Conservation (phyloP, 92 coral and sea anemone species). For the Scolanthus callimorphus region DNA sequence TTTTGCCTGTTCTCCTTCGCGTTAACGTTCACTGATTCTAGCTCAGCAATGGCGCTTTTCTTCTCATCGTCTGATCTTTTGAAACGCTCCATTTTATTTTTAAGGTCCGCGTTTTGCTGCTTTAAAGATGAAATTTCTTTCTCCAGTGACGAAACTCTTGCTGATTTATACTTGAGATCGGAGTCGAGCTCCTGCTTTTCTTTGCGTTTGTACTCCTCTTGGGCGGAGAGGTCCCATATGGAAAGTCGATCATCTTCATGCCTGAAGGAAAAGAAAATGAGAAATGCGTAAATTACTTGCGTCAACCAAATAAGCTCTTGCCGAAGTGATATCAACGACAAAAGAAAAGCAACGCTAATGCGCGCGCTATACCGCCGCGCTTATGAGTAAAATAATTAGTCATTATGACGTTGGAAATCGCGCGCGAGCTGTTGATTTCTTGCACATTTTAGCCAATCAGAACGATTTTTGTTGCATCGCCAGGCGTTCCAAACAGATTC, state of each 20-base stretch:
- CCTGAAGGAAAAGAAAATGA: neutral
- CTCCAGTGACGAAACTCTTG: neutral
- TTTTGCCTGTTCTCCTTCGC: neutral
- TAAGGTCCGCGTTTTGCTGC: neutral
- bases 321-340: too few species aligned
- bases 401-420: too few species aligned
- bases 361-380: too few species aligned
- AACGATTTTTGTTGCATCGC: too few species aligned
- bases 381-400: too few species aligned
- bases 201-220: neutral
- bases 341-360: too few species aligned
- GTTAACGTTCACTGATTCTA: neutral
- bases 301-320: too few species aligned
- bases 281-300: neutral
- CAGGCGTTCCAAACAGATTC: too few species aligned
- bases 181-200: neutral
- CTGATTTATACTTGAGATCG: neutral
- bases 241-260: neutral
- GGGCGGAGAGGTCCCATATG: neutral
- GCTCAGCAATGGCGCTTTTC: neutral
- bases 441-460: too few species aligned
- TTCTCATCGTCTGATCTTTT: neutral
- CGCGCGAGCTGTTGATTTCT: too few species aligned
- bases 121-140: neutral
- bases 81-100: neutral